These are phyloP conservation scores for Orgyia antiqua DNA, from an alignment of 2,888 invertebrate species.

Conservation along the genomic window DNA sequence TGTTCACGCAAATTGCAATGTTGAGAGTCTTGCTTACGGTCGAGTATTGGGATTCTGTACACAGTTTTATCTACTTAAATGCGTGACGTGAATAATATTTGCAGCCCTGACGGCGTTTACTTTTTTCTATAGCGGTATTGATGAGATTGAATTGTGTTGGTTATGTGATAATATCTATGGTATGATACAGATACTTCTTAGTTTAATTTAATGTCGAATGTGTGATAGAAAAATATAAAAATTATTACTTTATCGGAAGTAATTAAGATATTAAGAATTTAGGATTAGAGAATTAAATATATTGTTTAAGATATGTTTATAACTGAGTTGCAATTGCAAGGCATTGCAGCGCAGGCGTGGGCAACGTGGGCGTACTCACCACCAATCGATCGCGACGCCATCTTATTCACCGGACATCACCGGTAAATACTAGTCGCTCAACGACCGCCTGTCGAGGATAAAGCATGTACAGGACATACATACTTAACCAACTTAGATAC, in stretches of 20 bases:
- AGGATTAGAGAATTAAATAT: too few relatives aligned
- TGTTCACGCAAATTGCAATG: slow-evolving; percentile 42
- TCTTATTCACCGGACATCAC: slow-evolving; percentile 58
- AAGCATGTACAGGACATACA: too few relatives aligned
- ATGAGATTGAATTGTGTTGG: slow-evolving; percentile 10
- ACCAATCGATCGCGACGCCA: slow-evolving; percentile 71
- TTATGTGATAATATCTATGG: too few relatives aligned
- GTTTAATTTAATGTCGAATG: too few relatives aligned
- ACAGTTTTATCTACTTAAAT: slow-evolving; percentile 26
- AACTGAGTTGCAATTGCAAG: slow-evolving; percentile 58
- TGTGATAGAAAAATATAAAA: too few relatives aligned
- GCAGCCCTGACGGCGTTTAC: slow-evolving; percentile 39
- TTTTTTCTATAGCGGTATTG: slow-evolving; percentile 18
- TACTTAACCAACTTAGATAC: too few relatives aligned
- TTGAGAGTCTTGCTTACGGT: slow-evolving; percentile 32
- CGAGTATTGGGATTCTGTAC: slow-evolving; percentile 28
- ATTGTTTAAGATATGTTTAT: too few relatives aligned
- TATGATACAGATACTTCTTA: too few relatives aligned
- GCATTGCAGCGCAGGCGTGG: slow-evolving; percentile 72
- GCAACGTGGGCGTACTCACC: slow-evolving; percentile 60
- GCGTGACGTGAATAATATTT: slow-evolving; percentile 46
- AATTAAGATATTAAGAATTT: too few relatives aligned
- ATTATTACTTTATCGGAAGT: too few relatives aligned
- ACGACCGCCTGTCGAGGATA: slow-evolving; percentile 28
- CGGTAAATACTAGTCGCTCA: slow-evolving; percentile 39